Evolutionary conservation across 37 sponge, comb jelly and placozoan species (phyloP).

Genomic region (Axinella damicornis): DNA sequence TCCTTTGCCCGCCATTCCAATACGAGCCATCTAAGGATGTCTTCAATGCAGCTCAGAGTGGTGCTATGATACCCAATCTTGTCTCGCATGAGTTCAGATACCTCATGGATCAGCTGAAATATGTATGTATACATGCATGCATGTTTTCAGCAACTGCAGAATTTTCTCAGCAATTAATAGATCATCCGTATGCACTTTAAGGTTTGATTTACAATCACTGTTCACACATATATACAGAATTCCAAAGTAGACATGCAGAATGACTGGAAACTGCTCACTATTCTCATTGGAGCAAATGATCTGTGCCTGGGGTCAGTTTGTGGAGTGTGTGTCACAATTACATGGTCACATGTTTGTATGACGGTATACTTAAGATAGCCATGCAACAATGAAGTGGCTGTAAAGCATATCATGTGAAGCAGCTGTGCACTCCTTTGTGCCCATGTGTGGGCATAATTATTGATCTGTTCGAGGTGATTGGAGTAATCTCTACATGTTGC

Average conservation of each 20-base stretch:
- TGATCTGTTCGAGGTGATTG: no score
- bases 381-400: no score
- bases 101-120: slow-evolving; percentile 52
- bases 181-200: no score
- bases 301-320: slow-evolving; percentile 70
- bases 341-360: no score
- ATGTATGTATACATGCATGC: slow-evolving; percentile 16
- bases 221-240: slow-evolving; percentile 30
- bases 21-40: slow-evolving; percentile 77
- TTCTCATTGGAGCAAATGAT: slow-evolving; percentile 85
- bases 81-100: slow-evolving; percentile 74
- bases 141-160: no score
- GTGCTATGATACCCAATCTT: slow-evolving; percentile 80
- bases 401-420: no score
- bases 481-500: no score
- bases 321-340: neutral
- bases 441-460: no score
- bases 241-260: slow-evolving; percentile 74
- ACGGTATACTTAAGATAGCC: no score
- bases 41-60: slow-evolving; percentile 88
- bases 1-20: slow-evolving; percentile 76
- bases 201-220: no score
- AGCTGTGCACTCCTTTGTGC: no score
- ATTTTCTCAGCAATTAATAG: no score
- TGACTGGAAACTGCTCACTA: slow-evolving; percentile 87